Evolutionary conservation across 2,797 vertebrate species (phyloP), one percentile per base, ranked within the genome.

Genomic region (Acestrorhynchus altus): DNA sequence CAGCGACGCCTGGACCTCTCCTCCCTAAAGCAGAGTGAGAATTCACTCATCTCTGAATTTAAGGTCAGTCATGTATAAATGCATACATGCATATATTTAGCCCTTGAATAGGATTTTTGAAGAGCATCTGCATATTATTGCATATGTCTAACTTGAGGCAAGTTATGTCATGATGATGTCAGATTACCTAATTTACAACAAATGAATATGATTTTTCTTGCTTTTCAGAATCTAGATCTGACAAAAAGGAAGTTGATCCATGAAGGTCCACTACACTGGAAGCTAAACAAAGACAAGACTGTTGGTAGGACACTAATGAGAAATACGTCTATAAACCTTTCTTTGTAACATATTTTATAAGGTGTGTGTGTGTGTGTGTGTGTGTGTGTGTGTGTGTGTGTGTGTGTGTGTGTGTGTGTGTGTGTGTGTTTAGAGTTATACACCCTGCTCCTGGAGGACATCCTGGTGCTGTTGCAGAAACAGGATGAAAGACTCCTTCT

Each of bases 231-330:
- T 89, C 91, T 99, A 89, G 97, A 99, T 89, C 91, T 99, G 77
- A 98, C 98, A 0, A 98, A 97, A 90, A 94, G 94, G 83, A 98
- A 95, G 86, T 96, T 99, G 96, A 91, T 99, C 20, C 96, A 98
- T 0, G 98, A 98, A 84, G 98, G 98, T 15, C 96, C 96, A 16
- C 92, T 99, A 0, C 96, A 93, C 51, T 99, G 98, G 98, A 98
- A 97, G 83, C 93, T 99, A 85, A 99, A 96, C 82, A 97, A 95
- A 88, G 97, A 99, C 90, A 99, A 99, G 92, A 95, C 93, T 9
- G 97, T 99, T 0, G 97, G 98, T 99, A 85, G 5, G 90, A 83
- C 47, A 18, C 57, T 57, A 35, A 15, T 47, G 5, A 39, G 26
- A 86, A 88, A 87, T 83, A 72, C 68, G 16, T 24, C 42, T 81